Percentiles rank a stretch among this genome's conserved stretches.
Conservation (phyloP, 1,140 invertebrate genomes). For the Drosophila varians region DNA sequence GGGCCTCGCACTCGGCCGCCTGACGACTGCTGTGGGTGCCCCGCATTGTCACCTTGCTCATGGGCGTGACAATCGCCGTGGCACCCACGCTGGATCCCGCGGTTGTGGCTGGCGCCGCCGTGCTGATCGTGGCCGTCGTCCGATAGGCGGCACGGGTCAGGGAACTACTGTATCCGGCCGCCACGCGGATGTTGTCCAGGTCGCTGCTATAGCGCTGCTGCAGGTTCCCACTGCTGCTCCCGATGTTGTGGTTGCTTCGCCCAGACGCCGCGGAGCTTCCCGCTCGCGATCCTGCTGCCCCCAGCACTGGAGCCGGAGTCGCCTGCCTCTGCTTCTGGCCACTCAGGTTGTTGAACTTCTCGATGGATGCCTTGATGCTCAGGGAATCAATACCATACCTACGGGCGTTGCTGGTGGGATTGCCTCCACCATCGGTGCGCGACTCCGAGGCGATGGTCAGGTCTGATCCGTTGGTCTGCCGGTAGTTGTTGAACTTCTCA, state of each 20-base stretch:
- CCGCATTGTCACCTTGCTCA: conserved; percentile 21
- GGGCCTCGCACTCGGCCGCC: neutral
- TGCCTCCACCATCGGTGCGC: conserved; percentile 9
- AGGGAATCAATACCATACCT: conserved; percentile 70
- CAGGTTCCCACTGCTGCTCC: conserved; percentile 70
- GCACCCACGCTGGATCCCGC: neutral
- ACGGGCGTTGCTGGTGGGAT: conserved; percentile 49
- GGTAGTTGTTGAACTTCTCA: conserved; percentile 68
- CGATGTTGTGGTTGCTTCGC: neutral
- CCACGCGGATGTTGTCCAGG: conserved; percentile 54
- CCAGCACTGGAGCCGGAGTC: neutral
- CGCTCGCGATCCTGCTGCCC: neutral
- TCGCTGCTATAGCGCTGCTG: conserved; percentile 76
- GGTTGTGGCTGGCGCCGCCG: neutral
- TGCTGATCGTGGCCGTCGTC: conserved; percentile 16
- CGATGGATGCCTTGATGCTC: conserved; percentile 79
- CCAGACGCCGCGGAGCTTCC: no score
- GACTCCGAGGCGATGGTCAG: neutral
- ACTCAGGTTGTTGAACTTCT: conserved; percentile 78
- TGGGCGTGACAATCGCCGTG: conserved; percentile 16
- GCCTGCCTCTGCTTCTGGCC: conserved; percentile 59
- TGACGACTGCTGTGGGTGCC: conserved; percentile 8
- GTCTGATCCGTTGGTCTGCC: conserved; percentile 61
- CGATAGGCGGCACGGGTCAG: conserved; percentile 68
- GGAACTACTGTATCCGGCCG: conserved; percentile 69